Evolutionary conservation across 64 coral and sea anemone species (phyloP), one percentile per base, ranked within the genome.

Genomic region (Stylophora pistillata): DNA sequence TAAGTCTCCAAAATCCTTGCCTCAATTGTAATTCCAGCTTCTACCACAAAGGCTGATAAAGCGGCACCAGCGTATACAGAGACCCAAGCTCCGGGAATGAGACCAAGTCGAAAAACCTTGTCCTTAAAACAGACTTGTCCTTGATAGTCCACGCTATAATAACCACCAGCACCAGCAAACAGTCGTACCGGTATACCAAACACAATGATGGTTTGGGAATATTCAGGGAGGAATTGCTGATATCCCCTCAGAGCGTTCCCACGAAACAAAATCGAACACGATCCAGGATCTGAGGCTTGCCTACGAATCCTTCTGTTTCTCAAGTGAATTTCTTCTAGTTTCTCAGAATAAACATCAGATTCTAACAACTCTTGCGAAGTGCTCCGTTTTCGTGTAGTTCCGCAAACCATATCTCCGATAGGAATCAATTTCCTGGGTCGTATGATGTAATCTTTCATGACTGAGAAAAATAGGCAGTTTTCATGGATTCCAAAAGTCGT

Each of bases 51-150:
- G 4, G 93, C 25, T 11, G 74, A 64, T 2, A 95, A 33, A 9
- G 87, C 77, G 15, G 96, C 96, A 25, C 93, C 93, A 10, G 86
- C 96, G 74, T 98, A 90, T 5, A 88, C 93, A 30, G 89, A 81
- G 11, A 98, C 86, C 96, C 96, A 98, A 0, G 96, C 96, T 18
- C 96, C 96, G 9, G 96, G 96, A 55, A 95, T 95, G 53, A 98
- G 74, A 4, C 93, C 93, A 10, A 92, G 74, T 56, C 86, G 92
- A 54, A 98, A 90, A 32, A 86, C 80, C 47, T 90, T 92, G 12
- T 98, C 93, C n/a, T 82, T 86, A 58, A 94, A 73, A 56, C 96
- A 98, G 18, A 98, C 33, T 56, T 89, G 77, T 26, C 87, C 90
- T 69, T 92, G 82, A 71, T 85, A 98, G 33, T 98, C 93, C 3